Conservation (phyloP, 2,888 invertebrate genomes). For the Eretmocerus hayati region DNA sequence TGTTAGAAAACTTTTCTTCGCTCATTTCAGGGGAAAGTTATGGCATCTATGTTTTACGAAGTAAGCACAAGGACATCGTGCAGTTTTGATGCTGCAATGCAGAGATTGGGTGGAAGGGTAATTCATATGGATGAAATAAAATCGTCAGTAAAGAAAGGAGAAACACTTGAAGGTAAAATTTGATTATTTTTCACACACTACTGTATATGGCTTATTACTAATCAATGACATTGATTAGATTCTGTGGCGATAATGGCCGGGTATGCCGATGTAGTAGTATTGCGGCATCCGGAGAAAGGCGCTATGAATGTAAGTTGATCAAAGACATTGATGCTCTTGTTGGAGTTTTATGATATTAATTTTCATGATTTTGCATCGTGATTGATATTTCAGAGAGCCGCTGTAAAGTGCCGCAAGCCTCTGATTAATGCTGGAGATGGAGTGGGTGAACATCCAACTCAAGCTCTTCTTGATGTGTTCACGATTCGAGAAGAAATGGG, state of each 20-base stretch:
- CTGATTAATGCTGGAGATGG: constrained; percentile 99
- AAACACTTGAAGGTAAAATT: constrained; percentile 71
- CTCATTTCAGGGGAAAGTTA: constrained; percentile 68
- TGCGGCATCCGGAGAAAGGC: constrained; percentile 89
- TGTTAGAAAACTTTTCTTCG: neutral
- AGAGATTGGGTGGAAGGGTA: constrained; percentile 88
- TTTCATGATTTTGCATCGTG: neutral
- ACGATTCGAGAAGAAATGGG: constrained; percentile 98
- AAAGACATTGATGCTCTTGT: neutral
- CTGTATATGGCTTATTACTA: neutral
- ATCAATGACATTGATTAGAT: constrained; percentile 44
- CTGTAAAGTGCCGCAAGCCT: constrained; percentile 77
- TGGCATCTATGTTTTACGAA: constrained; percentile 97
- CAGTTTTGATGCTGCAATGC: constrained; percentile 96
- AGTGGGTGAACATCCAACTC: constrained; percentile 94
- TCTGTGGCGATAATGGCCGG: constrained; percentile 82
- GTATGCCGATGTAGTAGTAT: constrained; percentile 88
- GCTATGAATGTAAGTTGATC: constrained; percentile 69
- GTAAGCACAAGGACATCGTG: constrained; percentile 93
- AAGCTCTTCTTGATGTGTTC: constrained; percentile 93
- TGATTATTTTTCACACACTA: neutral
- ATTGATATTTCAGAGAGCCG: constrained; percentile 60
- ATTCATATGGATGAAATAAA: constrained; percentile 82
- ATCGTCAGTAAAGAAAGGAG: constrained; percentile 95
- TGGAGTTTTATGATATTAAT: neutral